Conservation (phyloP, 2,888 invertebrate species). For the Lasioglossum malachurum region DNA sequence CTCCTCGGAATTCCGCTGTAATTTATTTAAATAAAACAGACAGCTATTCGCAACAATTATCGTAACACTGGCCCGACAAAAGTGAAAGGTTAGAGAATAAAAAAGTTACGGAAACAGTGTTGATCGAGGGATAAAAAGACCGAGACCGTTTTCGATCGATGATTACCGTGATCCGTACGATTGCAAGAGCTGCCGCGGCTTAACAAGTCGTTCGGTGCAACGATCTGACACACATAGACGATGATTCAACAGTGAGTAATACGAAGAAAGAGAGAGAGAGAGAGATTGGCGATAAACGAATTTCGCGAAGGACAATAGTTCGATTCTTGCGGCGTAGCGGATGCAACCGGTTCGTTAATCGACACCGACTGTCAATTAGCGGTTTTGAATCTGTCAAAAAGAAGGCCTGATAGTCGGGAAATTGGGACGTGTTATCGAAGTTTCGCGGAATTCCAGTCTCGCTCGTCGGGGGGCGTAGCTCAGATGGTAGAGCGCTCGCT, state of each 20-base stretch:
- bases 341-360: slow-evolving; percentile 39
- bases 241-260: slow-evolving; percentile 65
- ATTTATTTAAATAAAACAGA: not conserved
- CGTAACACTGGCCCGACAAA: not conserved
- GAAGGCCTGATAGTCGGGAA: slow-evolving; percentile 21
- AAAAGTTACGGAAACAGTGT: not conserved
- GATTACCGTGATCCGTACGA: slow-evolving; percentile 22
- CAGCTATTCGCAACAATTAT: not conserved
- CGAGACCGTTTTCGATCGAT: not conserved
- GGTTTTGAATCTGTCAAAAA: not conserved
- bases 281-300: slow-evolving; percentile 45
- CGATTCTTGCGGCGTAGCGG: slow-evolving; percentile 38
- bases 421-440: slow-evolving; percentile 47
- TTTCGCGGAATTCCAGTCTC: slow-evolving; percentile 10
- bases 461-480: slow-evolving; percentile 81
- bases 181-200: not conserved
- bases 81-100: not conserved
- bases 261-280: not conserved
- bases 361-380: slow-evolving; percentile 41
- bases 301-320: slow-evolving; percentile 53
- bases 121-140: not conserved
- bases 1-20: not conserved
- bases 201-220: slow-evolving; percentile 62
- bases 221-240: slow-evolving; percentile 63
- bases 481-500: slow-evolving; percentile 85